Conservation (phyloP, 2,888 invertebrate species). For the Clitarchus hookeri region DNA sequence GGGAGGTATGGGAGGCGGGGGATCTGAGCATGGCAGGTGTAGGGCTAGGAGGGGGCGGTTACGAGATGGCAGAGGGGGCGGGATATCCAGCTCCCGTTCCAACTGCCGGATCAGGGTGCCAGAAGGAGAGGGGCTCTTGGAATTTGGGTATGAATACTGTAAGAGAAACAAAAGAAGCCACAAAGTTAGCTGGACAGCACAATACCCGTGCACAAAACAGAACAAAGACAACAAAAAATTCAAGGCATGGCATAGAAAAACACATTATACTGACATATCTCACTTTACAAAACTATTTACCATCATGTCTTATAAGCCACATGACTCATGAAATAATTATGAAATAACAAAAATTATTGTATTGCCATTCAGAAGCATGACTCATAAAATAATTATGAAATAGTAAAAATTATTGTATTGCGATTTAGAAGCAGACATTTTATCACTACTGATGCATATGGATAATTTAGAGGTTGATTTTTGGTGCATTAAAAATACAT, state of each 20-base stretch:
- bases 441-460: neutral
- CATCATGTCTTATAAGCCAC: neutral
- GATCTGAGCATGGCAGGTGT: conserved; percentile 36
- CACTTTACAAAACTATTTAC: neutral
- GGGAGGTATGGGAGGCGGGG: conserved; percentile 60
- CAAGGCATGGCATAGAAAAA: neutral
- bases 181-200: conserved; percentile 35
- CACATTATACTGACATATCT: neutral
- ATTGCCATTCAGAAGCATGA: no score
- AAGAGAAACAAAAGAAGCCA: conserved; percentile 40
- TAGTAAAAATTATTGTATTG: no score
- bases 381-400: no score
- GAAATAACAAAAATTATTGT: no score
- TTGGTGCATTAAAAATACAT: neutral
- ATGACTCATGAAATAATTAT: no score
- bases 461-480: neutral
- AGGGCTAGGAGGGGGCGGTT: conserved; percentile 42
- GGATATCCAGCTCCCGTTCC: conserved; percentile 39
- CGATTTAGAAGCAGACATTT: no score
- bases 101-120: conserved; percentile 21
- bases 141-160: conserved; percentile 43
- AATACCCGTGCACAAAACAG: conserved; percentile 25
- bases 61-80: conserved; percentile 48
- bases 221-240: neutral
- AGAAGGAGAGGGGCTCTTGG: conserved; percentile 20